Evolutionary conservation across 1,140 invertebrate species (phyloP), one percentile per base, ranked within the genome.

Genomic region (Ctenoplectra terminalis): DNA sequence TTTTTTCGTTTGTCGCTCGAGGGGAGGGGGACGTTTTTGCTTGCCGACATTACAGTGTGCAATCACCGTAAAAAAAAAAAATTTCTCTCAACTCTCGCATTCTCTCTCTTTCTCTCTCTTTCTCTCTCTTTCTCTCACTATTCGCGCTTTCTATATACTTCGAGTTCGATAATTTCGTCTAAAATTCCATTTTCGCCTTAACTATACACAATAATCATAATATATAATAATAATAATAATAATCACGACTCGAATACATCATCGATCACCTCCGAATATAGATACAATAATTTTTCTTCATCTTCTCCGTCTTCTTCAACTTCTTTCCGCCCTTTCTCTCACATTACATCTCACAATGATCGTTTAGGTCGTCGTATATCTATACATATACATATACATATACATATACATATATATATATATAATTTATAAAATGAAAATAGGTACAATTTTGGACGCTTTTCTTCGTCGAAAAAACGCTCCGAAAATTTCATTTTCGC

Each of bases 351-450:
- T 92, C 90, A 91, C 90, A 83, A 87, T 92, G 90, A 92, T 92
- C 90, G 88, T 90, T 92, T 92, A 92, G 91, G 89, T 93, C 90
- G 88, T 93, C 91, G 89, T 93, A 92, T 92, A 92, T 93, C 89
- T 93, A 93, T 93, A 93, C 91, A 92, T 92, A 93, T 93, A 92
- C 90, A 90, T 89, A 90, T 91, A 91, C 88, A 91, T 89, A 88
- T 90, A 90, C 90, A 92, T 90, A 91, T 89, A 89, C 85, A 89
- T 88, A 87, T 89, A 84, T 90, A 82, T 88, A 84, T 91, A 90
- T 93, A 93, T 93, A 92, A 93, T 94, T 93, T 94, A 93, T 94
- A 93, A 94, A 94, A 94, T 93, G 90, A 94, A 94, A 93, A 93
- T 94, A 93, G 93, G 92, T 94, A 94, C 92, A 93, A 93, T 93